Evolutionary conservation across 1,140 invertebrate genomes (phyloP), one percentile per base, ranked within the genome.

Genomic region (Heliconius hewitsoni): DNA sequence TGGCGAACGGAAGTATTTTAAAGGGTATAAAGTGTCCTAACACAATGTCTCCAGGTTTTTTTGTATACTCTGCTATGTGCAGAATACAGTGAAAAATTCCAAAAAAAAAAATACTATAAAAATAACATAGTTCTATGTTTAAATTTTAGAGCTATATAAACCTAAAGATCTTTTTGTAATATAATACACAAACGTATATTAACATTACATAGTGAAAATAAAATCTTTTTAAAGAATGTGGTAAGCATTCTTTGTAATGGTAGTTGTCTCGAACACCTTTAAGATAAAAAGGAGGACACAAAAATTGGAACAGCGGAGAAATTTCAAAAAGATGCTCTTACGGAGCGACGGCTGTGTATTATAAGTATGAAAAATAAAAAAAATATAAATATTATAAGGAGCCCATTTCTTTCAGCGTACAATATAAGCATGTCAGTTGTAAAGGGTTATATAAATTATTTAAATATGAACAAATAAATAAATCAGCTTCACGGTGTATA

Each of bases 221-320:
- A 60, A 60, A 60, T 23, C 9, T 30, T 30, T 66, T 66, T 66
- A 66, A 66, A 52, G 50, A 66, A 30, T n/a, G 13, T 66, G 11
- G 27, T 30, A 8, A 30, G 18, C 60, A 16, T 66, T 66, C 60
- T 66, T 66, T 27, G 60, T 30, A 30, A 66, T 66, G 27, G 60
- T 66, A 66, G 60, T 66, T 66, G 60, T 66, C 60, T 66, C 60
- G 60, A 16, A 66, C 60, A 66, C 60, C 60, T 66, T 66, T 66
- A 60, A 66, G 60, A 66, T 66, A 66, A 30, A 66, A 66, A 66
- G 60, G 60, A 66, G 60, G 60, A 66, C 60, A 66, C 30, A 66
- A 66, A 66, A 66, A 66, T 66, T 66, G 60, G 60, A 66, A 30
- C 60, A 66, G 23, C 60, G 11, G 27, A 66, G 27, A 66, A 66